Evolutionary conservation across 2,888 invertebrate genomes (phyloP).

Genomic region (Agriopis marginaria): DNA sequence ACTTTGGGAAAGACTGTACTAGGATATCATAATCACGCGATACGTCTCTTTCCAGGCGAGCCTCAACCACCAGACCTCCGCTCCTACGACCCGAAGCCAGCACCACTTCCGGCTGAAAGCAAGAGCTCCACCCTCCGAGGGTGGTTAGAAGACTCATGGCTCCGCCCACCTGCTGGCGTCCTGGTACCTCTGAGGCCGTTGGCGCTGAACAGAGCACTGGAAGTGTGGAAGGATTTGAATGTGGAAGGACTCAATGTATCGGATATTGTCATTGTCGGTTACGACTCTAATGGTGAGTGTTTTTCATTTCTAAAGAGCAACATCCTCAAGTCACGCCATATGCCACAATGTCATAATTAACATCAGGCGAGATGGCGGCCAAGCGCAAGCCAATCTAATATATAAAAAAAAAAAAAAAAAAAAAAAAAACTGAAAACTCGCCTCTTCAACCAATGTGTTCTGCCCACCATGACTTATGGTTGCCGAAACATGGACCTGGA

Average conservation of each 20-base stretch:
- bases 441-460: too few species aligned
- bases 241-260: constrained; percentile 69
- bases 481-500: too few species aligned
- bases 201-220: constrained; percentile 72
- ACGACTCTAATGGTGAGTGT: constrained; percentile 76
- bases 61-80: constrained; percentile 55
- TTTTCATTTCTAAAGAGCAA: too few species aligned
- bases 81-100: constrained; percentile 54
- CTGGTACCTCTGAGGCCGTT: constrained; percentile 76
- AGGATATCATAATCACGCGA: constrained; percentile 26
- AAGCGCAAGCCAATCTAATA: too few species aligned
- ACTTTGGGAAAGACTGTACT: too few species aligned
- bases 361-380: too few species aligned
- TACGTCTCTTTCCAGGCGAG: constrained; percentile 55
- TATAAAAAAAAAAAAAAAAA: too few species aligned
- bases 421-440: too few species aligned
- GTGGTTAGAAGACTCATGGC: constrained; percentile 80
- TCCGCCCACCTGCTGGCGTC: constrained; percentile 76
- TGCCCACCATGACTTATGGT: too few species aligned
- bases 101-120: constrained; percentile 53
- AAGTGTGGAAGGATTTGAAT: constrained; percentile 76
- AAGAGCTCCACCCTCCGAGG: constrained; percentile 67
- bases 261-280: constrained; percentile 78
- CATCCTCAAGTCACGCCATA: too few species aligned
- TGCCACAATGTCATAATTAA: too few species aligned